A percentile compares a stretch with the other conserved stretches of the same genome.
phyloP scores from a whole-genome alignment of 2,888 invertebrate genomes.

The Cordilura impudica region DNA sequence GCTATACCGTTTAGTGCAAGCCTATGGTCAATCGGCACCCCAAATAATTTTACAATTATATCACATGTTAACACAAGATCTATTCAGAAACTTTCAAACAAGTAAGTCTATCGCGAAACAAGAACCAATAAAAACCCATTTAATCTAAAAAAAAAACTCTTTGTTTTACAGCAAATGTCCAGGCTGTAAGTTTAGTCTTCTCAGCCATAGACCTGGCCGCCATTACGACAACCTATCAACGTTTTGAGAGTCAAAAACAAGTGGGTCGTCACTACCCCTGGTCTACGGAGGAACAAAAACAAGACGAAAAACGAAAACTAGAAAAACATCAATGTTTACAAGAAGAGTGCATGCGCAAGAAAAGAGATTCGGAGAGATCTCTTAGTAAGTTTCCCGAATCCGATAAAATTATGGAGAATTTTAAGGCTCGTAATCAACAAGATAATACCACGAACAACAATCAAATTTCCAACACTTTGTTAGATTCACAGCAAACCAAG shows the following conservation, averaged over 20 bases:
- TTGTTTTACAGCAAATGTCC: constrained; percentile 81
- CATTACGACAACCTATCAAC: constrained; percentile 85
- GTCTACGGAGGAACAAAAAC: constrained; percentile 79
- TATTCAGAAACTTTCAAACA: constrained; percentile 81
- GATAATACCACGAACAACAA: neutral
- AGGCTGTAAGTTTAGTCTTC: constrained; percentile 83
- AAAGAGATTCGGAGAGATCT: constrained; percentile 70
- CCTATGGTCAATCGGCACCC: constrained; percentile 87
- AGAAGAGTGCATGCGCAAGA: constrained; percentile 66
- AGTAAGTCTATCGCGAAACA: constrained; percentile 78
- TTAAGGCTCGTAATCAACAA: constrained; percentile 62
- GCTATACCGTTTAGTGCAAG: constrained; percentile 87
- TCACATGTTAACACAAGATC: constrained; percentile 81
- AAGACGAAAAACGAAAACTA: constrained; percentile 66
- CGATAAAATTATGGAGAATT: constrained; percentile 75
- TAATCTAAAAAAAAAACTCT: neutral
- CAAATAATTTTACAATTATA: constrained; percentile 84
- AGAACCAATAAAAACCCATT: neutral
- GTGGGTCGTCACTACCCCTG: constrained; percentile 87
- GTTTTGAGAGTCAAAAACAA: constrained; percentile 87
- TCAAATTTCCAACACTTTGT: neutral
- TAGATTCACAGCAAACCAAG: neutral
- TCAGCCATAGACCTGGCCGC: constrained; percentile 85
- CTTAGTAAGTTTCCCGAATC: constrained; percentile 73
- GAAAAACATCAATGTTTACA: constrained; percentile 68